Conservation (phyloP, 2,113 vertebrate genomes). For the Python bivittatus region DNA sequence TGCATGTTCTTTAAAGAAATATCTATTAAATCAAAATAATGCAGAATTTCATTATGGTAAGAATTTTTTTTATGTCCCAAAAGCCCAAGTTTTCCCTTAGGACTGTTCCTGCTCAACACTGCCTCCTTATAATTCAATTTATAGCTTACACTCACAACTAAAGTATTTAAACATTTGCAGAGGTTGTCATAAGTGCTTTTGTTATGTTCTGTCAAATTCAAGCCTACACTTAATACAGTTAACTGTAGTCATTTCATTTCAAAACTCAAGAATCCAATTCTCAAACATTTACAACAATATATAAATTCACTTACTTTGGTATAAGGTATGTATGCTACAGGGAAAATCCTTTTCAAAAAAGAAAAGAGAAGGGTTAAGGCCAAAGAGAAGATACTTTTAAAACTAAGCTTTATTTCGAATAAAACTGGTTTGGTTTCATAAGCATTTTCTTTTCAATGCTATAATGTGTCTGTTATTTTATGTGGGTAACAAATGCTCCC, state of each 20-base stretch:
- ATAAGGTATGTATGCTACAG: slow-evolving; percentile 77
- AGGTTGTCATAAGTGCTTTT: slow-evolving; percentile 84
- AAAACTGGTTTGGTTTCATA: slow-evolving; percentile 70
- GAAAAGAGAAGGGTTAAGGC: slow-evolving; percentile 64
- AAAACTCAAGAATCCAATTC: slow-evolving; percentile 86
- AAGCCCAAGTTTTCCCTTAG: slow-evolving; percentile 78
- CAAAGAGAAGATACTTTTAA: slow-evolving; percentile 69
- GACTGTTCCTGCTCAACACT: slow-evolving; percentile 73
- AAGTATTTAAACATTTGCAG: slow-evolving; percentile 93
- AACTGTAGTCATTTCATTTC: slow-evolving; percentile 96
- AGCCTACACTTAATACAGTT: slow-evolving; percentile 92
- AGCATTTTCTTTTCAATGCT: slow-evolving; percentile 58
- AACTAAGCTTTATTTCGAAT: slow-evolving; percentile 78
- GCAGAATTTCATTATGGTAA: slow-evolving; percentile 88
- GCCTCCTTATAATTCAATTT: slow-evolving; percentile 94
- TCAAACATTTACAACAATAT: slow-evolving; percentile 93
- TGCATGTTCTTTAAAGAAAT: slow-evolving; percentile 74
- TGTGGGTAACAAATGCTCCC: slow-evolving; percentile 55
- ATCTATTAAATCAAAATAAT: slow-evolving; percentile 85
- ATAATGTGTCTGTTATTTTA: slow-evolving; percentile 64
- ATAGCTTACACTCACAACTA: slow-evolving; percentile 81
- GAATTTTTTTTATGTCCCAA: slow-evolving; percentile 85
- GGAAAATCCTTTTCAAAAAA: slow-evolving; percentile 74
- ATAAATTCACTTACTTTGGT: slow-evolving; percentile 82
- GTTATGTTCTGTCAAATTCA: slow-evolving; percentile 84